Evolutionary conservation across 2,888 invertebrate genomes (phyloP).

Genomic region (Sinodicranocentrus sp.): DNA sequence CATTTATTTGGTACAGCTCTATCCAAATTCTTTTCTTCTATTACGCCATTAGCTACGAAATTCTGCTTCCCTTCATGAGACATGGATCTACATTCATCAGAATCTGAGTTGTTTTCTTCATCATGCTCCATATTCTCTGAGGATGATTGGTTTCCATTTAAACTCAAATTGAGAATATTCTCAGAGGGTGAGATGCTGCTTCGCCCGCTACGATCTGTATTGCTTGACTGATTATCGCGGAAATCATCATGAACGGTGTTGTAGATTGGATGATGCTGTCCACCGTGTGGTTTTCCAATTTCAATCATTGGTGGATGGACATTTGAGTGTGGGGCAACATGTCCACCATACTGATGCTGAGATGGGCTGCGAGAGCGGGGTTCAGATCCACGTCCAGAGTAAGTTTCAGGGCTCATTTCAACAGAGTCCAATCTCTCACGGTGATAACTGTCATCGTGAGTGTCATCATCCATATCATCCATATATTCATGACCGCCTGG

Average conservation of each 20-base stretch:
- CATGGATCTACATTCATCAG: slow-evolving; percentile 67
- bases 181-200: slow-evolving; percentile 74
- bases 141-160: slow-evolving; percentile 70
- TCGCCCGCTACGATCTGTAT: slow-evolving; percentile 73
- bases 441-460: slow-evolving; percentile 37
- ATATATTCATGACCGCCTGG: neutral
- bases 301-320: slow-evolving; percentile 73
- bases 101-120: slow-evolving; percentile 73
- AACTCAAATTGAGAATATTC: slow-evolving; percentile 76
- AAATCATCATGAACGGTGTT: slow-evolving; percentile 78
- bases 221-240: slow-evolving; percentile 65
- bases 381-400: slow-evolving; percentile 70
- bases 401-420: slow-evolving; percentile 63
- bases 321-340: slow-evolving; percentile 60
- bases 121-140: slow-evolving; percentile 73
- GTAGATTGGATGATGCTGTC: slow-evolving; percentile 73
- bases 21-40: slow-evolving; percentile 43
- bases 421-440: slow-evolving; percentile 61
- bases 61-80: slow-evolving; percentile 48
- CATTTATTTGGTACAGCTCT: slow-evolving; percentile 32
- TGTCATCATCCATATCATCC: slow-evolving; percentile 39
- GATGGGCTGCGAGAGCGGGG: slow-evolving; percentile 74
- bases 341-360: slow-evolving; percentile 68
- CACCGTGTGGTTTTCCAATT: slow-evolving; percentile 72
- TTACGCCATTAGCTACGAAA: slow-evolving; percentile 41